Evolutionary conservation across 2,888 invertebrate species (phyloP).

Genomic region (Rhogogaster chlorosoma): DNA sequence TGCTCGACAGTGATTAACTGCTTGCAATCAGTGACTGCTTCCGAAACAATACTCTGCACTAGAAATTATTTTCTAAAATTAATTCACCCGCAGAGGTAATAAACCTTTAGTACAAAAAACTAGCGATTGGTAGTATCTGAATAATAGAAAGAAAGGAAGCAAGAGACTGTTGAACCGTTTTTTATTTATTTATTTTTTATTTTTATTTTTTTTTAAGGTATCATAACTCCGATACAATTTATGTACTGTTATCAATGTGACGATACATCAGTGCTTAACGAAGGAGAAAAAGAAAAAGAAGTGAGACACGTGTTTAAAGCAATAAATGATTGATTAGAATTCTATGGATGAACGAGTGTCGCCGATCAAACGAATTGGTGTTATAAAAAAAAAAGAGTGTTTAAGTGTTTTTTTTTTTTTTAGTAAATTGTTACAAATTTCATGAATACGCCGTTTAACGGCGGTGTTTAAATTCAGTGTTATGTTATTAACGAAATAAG

Average conservation of each 20-base stretch:
- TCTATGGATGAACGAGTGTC: neutral
- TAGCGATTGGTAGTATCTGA: neutral
- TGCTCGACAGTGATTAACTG: constrained; percentile 8
- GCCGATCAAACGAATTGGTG: neutral
- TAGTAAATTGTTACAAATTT: neutral
- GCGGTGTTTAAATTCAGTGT: constrained; percentile 15
- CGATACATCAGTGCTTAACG: neutral
- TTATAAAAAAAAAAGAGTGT: neutral
- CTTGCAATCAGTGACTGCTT: neutral
- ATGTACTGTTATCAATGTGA: neutral
- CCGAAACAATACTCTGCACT: neutral
- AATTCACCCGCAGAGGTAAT: neutral
- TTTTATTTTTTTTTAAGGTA: neutral
- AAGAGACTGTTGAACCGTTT: neutral
- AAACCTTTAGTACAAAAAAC: constrained; percentile 22
- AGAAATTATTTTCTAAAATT: constrained; percentile 3
- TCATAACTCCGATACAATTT: neutral
- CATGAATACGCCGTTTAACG: neutral
- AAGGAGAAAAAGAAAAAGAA: neutral
- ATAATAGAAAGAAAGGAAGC: neutral
- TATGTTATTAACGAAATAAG: neutral
- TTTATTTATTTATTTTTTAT: too few species aligned
- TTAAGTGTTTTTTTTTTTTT: neutral
- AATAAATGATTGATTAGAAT: constrained; percentile 5
- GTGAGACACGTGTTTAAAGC: neutral